Percentiles rank a stretch among this genome's conserved stretches.
Conservation (phyloP, 2,113 vertebrate species). For the Tragelaphus strepsiceros region DNA sequence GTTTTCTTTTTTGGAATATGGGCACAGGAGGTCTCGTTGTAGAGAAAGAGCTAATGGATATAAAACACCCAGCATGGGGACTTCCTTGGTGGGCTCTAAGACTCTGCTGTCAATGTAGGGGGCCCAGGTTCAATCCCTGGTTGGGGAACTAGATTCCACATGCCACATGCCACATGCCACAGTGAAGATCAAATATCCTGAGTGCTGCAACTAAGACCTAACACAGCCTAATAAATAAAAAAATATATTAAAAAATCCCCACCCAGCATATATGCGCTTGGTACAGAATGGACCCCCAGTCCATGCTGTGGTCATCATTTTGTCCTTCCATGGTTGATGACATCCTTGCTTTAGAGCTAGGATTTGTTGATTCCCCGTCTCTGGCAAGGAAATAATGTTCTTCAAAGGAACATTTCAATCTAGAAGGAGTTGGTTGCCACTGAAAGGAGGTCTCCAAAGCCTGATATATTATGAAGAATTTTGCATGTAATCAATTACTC, state of each 20-base stretch:
- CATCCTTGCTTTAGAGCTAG: neutral
- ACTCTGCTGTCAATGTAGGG: neutral
- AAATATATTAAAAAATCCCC: neutral
- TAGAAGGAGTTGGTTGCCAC: neutral
- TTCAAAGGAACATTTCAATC: neutral
- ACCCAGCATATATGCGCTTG: neutral
- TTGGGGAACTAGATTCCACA: neutral
- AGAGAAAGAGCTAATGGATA: neutral
- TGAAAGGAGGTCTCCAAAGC: too few relatives aligned
- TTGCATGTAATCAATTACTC: neutral
- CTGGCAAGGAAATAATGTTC: neutral
- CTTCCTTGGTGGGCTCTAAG: neutral
- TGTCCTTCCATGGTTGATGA: neutral
- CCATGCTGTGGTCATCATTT: neutral
- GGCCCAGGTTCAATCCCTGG: neutral
- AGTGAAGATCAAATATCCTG: neutral
- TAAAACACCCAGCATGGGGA: neutral
- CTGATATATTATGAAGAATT: neutral
- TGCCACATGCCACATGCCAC: neutral
- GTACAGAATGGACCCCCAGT: neutral
- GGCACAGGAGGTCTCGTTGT: neutral
- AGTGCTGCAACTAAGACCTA: neutral
- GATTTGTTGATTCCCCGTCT: neutral
- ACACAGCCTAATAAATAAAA: neutral
- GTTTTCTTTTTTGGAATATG: neutral